Evolutionary conservation across 2,113 vertebrate genomes (phyloP).

Genomic region (Crotalus tigris): DNA sequence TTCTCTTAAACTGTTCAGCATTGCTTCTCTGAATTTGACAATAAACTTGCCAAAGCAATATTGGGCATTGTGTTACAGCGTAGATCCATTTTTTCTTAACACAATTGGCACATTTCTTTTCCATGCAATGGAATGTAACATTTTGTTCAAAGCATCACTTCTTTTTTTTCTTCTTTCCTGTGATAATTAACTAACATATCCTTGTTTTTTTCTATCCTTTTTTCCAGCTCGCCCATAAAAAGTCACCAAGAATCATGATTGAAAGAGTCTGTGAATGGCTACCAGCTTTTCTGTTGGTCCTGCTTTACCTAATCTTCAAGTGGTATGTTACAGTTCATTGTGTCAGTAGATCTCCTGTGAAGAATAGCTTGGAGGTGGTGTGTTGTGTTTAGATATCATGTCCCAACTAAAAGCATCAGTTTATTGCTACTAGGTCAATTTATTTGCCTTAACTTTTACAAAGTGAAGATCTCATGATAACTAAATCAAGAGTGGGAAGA

Average conservation of each 20-base stretch:
- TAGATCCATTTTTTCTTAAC: not conserved
- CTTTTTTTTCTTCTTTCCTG: rapidly evolving
- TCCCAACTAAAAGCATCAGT: not conserved
- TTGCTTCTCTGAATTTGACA: not conserved
- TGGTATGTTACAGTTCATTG: constrained; percentile 1
- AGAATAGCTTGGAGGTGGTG: not conserved
- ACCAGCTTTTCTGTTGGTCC: not conserved
- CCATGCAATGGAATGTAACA: not conserved
- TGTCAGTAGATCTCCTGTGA: not conserved
- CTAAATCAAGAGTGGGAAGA: not conserved
- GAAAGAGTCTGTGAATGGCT: constrained; percentile 1
- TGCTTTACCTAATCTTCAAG: constrained; percentile 24
- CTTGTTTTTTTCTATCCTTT: constrained; percentile 12
- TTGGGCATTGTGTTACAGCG: not conserved
- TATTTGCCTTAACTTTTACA: not conserved
- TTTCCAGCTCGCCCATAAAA: not conserved
- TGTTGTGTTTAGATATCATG: not conserved
- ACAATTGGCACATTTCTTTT: not conserved
- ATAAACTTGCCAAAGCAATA: not conserved
- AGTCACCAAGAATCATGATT: constrained; percentile 13
- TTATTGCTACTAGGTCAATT: not conserved
- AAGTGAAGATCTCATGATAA: not conserved
- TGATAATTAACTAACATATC: not conserved
- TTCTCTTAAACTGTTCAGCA: not conserved
- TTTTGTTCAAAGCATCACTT: not conserved